Conservation (phyloP, 2,113 vertebrate genomes). For the Semnopithecus entellus region DNA sequence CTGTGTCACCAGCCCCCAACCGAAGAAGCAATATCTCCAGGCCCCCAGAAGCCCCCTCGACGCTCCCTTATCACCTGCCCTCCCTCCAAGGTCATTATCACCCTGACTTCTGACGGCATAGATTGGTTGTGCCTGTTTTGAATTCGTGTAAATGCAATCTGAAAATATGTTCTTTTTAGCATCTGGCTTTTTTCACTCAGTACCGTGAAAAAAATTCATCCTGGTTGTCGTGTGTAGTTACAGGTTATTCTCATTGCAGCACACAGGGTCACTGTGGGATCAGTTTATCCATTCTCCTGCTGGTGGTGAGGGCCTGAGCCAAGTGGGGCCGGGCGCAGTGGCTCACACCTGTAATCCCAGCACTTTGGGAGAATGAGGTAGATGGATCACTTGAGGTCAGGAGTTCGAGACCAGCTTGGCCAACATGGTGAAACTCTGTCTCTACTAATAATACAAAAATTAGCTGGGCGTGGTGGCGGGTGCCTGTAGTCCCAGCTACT, state of each 20-base stretch:
- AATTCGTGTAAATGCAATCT: not conserved
- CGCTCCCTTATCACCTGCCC: not conserved
- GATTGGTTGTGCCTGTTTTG: not conserved
- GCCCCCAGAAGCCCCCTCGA: rapidly evolving
- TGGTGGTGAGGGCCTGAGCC: not conserved
- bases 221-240: not conserved
- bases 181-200: not conserved
- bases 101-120: not conserved
- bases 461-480: too few species aligned
- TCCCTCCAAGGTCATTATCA: not conserved
- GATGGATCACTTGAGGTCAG: too few species aligned
- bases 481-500: too few species aligned
- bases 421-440: too few species aligned
- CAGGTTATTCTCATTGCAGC: not conserved
- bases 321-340: not conserved
- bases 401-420: too few species aligned
- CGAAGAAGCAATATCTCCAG: not conserved
- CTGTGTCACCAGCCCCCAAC: not conserved
- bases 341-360: too few species aligned
- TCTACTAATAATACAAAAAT: too few species aligned
- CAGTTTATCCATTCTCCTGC: not conserved
- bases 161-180: not conserved
- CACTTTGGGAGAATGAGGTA: too few species aligned
- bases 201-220: not conserved
- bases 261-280: not conserved